Evolutionary conservation across 2,888 invertebrate species (phyloP), one percentile per base, ranked within the genome.

Genomic region (Apotomis capreana): DNA sequence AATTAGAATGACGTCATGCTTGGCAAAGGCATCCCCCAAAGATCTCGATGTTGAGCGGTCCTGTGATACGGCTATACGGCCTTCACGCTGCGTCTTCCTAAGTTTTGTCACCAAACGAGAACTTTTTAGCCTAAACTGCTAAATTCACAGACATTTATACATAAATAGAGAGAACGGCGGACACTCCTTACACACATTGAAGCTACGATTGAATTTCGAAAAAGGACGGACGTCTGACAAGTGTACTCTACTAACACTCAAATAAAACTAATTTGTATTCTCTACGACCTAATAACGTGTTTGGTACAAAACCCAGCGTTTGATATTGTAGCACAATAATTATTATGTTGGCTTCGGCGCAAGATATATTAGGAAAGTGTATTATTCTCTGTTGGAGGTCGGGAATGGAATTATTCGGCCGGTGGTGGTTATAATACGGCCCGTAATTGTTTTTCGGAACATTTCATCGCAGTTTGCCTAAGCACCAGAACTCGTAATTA

Each of bases 221-320:
- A 71, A 61, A 67, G 62, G 57, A 51, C 67, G 71, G 51, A 67
- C 67, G 57, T 57, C 71, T 71, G 67, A 13, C 67, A 61, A 67
- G 61, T 61, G 67, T 67, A 71, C 71, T 71, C 64, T 71, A 68
- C 57, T 62, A 57, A 61, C 67, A 58, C 44, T 62, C 61, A 61
- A 62, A 68, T 71, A 71, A 71, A 70, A 71, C 61, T 71, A 68
- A 71, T 71, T 71, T 71, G 57, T 68, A 57, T 61, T 36, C 51
- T 63, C 10, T 13, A 40, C 54, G 46, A 60, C 57, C 40, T 68
- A 12, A 44, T 62, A 55, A 8, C 26, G 26, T 26, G 26, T 26
- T 26, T 26, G 1, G 26, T 26, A 26, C 26, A 26, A 15, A 26
- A 26, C 26, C 26, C 26, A 26, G 2, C 26, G 26, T 26, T 26